Conservation (phyloP, 2,797 vertebrate genomes). For the Serranus cabrilla region DNA sequence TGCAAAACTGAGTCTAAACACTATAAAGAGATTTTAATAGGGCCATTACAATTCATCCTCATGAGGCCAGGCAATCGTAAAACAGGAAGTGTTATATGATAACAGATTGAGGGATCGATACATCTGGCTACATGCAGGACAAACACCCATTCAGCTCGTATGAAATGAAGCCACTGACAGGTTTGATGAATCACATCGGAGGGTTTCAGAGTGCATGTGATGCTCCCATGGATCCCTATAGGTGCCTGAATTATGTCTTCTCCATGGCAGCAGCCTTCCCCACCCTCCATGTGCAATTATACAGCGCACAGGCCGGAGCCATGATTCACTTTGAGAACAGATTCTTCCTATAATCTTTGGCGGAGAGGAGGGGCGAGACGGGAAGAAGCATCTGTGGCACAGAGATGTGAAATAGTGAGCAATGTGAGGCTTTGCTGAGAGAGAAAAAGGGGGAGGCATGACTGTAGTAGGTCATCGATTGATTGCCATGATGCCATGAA, state of each 20-base stretch:
- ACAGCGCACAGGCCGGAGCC: background rate
- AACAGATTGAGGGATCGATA: constrained; percentile 65
- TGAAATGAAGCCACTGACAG: constrained; percentile 52
- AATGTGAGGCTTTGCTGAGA: constrained; percentile 18
- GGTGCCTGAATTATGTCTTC: constrained; percentile 39
- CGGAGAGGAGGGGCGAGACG: constrained; percentile 15
- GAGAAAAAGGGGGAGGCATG: constrained; percentile 5
- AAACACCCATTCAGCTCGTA: constrained; percentile 55
- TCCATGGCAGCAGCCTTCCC: constrained; percentile 19
- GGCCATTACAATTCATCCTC: constrained; percentile 36
- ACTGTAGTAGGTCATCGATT: constrained; percentile 74
- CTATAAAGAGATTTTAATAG: constrained; percentile 41
- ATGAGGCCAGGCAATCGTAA: constrained; percentile 33
- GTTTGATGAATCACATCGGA: constrained; percentile 55
- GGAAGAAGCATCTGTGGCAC: constrained; percentile 24
- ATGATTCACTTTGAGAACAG: constrained; percentile 40
- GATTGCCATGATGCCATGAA: constrained; percentile 63
- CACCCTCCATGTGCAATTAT: constrained; percentile 33
- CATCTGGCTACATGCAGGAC: constrained; percentile 53
- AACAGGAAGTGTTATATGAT: constrained; percentile 64
- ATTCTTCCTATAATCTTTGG: constrained; percentile 17
- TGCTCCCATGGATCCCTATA: constrained; percentile 38
- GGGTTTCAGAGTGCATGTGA: constrained; percentile 31
- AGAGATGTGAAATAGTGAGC: constrained; percentile 46
- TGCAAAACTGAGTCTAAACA: constrained; percentile 2